These are phyloP conservation scores for Holacanthella duospinosa DNA, from an alignment of 2,888 invertebrate species.

Conservation along the genomic window DNA sequence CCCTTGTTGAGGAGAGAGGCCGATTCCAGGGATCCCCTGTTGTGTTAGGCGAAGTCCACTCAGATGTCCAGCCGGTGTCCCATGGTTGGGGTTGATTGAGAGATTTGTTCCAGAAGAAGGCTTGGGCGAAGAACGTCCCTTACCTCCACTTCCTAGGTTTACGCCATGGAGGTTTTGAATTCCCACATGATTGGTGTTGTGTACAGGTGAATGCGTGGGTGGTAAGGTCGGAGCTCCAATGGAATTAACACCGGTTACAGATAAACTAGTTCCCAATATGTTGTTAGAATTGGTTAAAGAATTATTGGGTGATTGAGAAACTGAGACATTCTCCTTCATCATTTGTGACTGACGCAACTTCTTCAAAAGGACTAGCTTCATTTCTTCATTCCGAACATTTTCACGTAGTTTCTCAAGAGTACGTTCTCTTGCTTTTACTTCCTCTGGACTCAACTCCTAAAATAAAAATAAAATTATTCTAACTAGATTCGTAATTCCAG, in stretches of 20 bases:
- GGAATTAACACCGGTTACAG: slow-evolving; percentile 5
- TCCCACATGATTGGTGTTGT: slow-evolving; percentile 7
- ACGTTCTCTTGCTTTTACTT: slow-evolving; percentile 66
- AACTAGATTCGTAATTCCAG: neutral
- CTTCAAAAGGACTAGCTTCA: slow-evolving; percentile 84
- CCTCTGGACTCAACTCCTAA: slow-evolving; percentile 58
- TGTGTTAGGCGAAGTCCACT: slow-evolving; percentile 37
- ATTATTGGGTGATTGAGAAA: slow-evolving; percentile 18
- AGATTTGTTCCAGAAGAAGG: slow-evolving; percentile 17
- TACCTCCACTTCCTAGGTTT: slow-evolving; percentile 22
- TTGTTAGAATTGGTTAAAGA: slow-evolving; percentile 9
- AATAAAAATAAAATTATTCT: slow-evolving; percentile 11
- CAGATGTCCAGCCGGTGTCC: slow-evolving; percentile 21
- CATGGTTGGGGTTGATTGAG: slow-evolving; percentile 15
- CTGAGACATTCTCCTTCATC: slow-evolving; percentile 56
- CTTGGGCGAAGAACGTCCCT: slow-evolving; percentile 34
- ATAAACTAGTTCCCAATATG: slow-evolving; percentile 9
- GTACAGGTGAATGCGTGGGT: slow-evolving; percentile 11
- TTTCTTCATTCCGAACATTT: slow-evolving; percentile 89
- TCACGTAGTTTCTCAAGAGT: slow-evolving; percentile 68
- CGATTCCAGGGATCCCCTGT: too few species aligned
- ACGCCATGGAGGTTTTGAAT: slow-evolving; percentile 29
- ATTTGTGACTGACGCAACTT: slow-evolving; percentile 88
- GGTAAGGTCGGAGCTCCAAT: slow-evolving; percentile 31
- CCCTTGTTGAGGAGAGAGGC: slow-evolving; percentile 40